Evolutionary conservation across 2,113 vertebrate genomes (phyloP).

Genomic region (Galemys pyrenaicus): DNA sequence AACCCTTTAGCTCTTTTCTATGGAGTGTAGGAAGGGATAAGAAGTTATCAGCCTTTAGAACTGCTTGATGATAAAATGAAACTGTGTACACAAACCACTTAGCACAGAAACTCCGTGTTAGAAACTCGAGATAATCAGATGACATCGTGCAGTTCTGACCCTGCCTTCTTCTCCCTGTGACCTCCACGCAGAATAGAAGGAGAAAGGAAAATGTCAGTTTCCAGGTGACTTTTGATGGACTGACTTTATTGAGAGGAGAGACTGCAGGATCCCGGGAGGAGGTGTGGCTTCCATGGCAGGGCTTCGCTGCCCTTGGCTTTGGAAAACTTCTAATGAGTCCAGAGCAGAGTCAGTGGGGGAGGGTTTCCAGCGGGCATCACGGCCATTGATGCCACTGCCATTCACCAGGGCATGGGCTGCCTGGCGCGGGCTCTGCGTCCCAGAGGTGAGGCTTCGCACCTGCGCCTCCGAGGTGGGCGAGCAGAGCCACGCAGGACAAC

Average conservation of each 20-base stretch:
- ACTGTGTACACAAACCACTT: not conserved
- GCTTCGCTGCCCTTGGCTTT: not conserved
- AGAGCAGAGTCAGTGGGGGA: not conserved
- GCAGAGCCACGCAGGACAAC: not conserved
- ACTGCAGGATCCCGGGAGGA: not conserved
- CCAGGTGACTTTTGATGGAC: not conserved
- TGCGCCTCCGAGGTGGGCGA: not conserved
- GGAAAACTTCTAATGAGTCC: not conserved
- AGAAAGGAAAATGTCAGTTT: not conserved
- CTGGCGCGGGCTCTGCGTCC: rapidly evolving
- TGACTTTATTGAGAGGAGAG: not conserved
- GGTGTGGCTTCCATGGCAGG: not conserved
- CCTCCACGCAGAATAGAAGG: not conserved
- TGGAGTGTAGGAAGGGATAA: not conserved
- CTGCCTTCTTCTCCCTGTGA: not conserved
- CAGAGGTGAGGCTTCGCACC: rapidly evolving
- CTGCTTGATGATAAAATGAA: not conserved
- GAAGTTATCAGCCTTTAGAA: not conserved
- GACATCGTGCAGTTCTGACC: not conserved
- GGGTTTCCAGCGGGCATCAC: not conserved
- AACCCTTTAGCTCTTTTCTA: not conserved
- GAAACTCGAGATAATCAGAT: not conserved
- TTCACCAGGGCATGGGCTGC: rapidly evolving
- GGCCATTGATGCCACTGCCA: not conserved
- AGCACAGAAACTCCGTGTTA: not conserved